Percentiles rank a stretch among this genome's conserved stretches.
phyloP scores from a whole-genome alignment of 2,888 invertebrate genomes.

The Gnatocerus cornutus region DNA sequence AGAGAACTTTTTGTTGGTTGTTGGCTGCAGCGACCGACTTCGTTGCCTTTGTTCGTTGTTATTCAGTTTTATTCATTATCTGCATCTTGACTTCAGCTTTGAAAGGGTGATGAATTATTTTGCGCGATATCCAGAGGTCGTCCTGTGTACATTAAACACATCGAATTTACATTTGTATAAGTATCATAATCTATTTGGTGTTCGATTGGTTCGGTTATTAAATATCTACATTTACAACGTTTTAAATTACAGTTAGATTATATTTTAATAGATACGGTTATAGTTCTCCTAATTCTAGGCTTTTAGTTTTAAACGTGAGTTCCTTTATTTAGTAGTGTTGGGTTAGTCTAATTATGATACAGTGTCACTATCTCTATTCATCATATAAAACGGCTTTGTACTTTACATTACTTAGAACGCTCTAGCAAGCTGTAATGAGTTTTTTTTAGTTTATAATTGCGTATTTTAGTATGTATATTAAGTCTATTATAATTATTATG shows the following conservation, averaged over 20 bases:
- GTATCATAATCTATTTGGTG: conserved; percentile 44
- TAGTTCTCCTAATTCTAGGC: conserved; percentile 35
- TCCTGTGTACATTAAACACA: conserved; percentile 26
- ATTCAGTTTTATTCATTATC: neutral
- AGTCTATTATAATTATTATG: conserved; percentile 5
- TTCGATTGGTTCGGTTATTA: conserved; percentile 46
- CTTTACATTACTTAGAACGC: conserved; percentile 44
- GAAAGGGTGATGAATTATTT: conserved; percentile 27
- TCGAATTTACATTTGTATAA: conserved; percentile 15
- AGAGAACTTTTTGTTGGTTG: conserved; percentile 18
- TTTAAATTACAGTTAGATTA: conserved; percentile 37
- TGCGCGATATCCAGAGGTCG: conserved; percentile 16
- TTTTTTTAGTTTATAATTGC: conserved; percentile 27
- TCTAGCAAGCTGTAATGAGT: conserved; percentile 44
- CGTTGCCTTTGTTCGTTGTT: conserved; percentile 25
- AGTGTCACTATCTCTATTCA: conserved; percentile 37
- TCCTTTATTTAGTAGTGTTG: conserved; percentile 27
- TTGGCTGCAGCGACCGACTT: conserved; percentile 43
- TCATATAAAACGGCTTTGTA: conserved; percentile 49
- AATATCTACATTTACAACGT: conserved; percentile 31
- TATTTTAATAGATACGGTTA: conserved; percentile 43
- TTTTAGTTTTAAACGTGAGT: conserved; percentile 39
- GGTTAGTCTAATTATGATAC: conserved; percentile 38
- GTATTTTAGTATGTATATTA: conserved; percentile 28
- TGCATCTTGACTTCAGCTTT: conserved; percentile 17